Base-by-base conservation (phyloP, 2,113 vertebrate genomes). In the Ariopsis seemanni region DNA sequence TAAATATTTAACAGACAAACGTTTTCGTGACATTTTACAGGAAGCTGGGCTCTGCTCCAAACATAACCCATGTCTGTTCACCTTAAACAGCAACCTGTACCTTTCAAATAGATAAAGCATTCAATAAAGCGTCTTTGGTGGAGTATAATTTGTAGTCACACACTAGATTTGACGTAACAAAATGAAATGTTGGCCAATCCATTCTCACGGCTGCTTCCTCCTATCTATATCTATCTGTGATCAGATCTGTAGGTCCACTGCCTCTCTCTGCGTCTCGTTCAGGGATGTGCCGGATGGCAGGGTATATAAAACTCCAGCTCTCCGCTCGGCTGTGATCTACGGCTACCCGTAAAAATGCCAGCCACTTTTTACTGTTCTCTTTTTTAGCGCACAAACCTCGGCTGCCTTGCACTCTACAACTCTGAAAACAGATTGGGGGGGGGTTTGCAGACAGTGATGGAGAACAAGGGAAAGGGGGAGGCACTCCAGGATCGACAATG, bases 331-430 rank as follows among this genome's bases (percentile, higher is more conserved):
- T 42, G 27, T 79, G 86, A 89, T 86, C 82, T 83, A 88, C 57
- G 25, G 42, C 55, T n/a, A 58, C 63, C 82, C 48, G 77, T 84
- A 74, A 88, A 90, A 81, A 57, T 67, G 87, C 84, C 77, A 87
- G n/a, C 20, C 65, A 53, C 67, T 80, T 75, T 79, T 72, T 79
- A 81, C 50, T 71, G 65, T 80, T 67, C 71, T 42, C 53, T 65
- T 42, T 87, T 79, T 65, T 52, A 82, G 82, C 50, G n/a, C n/a
- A 34, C 74, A 67, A 75, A 65, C 74, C 84, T 60, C 58, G 27
- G 84, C 74, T 34, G 60, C 84, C 84, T 52, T 50, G 75, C 85
- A 86, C 85, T 79, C 42, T 86, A 53, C 79, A 86, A 86, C 10
- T 62, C 84, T 62, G 55, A 82, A 87, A 87, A 82, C 74, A n/a